Percentiles rank a stretch among this genome's conserved stretches.
phyloP scores from a whole-genome alignment of 2,113 vertebrate species.

The Brevimyrus niger region DNA sequence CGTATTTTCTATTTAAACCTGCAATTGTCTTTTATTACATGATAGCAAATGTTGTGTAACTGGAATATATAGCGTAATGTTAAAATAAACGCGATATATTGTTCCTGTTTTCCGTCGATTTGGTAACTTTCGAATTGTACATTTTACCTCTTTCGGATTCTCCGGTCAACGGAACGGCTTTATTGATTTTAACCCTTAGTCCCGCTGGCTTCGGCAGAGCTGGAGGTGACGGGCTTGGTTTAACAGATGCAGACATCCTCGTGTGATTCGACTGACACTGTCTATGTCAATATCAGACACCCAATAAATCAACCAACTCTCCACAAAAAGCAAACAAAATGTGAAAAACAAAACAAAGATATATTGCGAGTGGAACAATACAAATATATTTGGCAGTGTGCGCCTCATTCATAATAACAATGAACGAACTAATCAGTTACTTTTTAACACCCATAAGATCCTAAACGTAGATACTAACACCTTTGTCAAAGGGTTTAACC shows the following conservation, averaged over 20 bases:
- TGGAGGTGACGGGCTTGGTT: constrained; percentile 15
- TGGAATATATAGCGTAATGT: background rate
- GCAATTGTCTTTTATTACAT: background rate
- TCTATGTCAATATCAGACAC: background rate
- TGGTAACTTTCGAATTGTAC: background rate
- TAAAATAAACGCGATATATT: background rate
- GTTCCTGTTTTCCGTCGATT: background rate
- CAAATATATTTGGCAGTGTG: background rate
- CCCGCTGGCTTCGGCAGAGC: constrained; percentile 9
- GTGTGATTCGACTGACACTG: background rate
- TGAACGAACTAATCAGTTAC: background rate
- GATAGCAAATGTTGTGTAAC: background rate
- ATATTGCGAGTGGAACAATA: background rate
- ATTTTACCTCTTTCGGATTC: constrained; percentile 14
- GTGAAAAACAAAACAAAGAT: background rate
- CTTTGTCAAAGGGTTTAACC: background rate
- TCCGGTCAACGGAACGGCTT: background rate
- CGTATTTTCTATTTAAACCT: background rate
- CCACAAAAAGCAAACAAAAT: background rate
- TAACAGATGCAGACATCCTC: background rate
- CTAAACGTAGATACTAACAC: background rate
- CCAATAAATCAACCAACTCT: background rate
- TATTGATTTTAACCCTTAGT: constrained; percentile 7
- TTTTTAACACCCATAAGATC: background rate
- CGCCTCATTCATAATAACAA: background rate